Base-by-base conservation (phyloP, 92 coral and sea anemone genomes). In the Epizoanthus scotinus region DNA sequence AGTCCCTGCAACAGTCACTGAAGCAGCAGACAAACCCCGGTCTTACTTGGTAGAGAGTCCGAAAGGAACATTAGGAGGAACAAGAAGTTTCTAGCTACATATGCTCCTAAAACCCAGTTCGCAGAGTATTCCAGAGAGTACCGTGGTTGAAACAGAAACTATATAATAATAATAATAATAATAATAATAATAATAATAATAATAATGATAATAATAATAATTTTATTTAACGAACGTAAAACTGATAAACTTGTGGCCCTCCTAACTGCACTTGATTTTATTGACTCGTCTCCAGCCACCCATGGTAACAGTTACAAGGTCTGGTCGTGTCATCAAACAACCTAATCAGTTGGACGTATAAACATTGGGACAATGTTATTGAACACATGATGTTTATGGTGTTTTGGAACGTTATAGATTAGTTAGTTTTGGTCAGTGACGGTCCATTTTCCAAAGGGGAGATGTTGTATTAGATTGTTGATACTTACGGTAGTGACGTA, bases 1-100 rank as follows among this genome's bases (percentile, higher is more conserved):
- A 70, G 77, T 50, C 61, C 77, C 77, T 21, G 77, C 77, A 21
- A 49, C 77, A 44, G 61, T 50, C 61, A 70, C 53, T 21, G 77
- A 29, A 13, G 53, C 77, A 28, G 62, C 62, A 14, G 77, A 21
- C 2, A 70, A 60, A 52, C 77, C 77, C 22, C 61, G 62, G 38
- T 70, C 40, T 40, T 70, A 70, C 77, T 24, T 49, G 24, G 44
- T 70, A n/a, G 50, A 60, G 7, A 70, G 38, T 2, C 77, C 77
- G 18, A 70, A 70, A 70, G 61, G 77, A 9, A 29, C 36, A 20
- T 70, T 70, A 60, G 77, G 34, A 70, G 42, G 27, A 70, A 70
- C 40, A 31, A 42, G 61, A 47, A 70, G 56, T 70, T 70, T 40
- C 61, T 47, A 22, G 77, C 77, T 47, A 26, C 44, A 0, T 70